Base-by-base conservation (phyloP, 2,888 invertebrate genomes). In the Stenurella melanura region DNA sequence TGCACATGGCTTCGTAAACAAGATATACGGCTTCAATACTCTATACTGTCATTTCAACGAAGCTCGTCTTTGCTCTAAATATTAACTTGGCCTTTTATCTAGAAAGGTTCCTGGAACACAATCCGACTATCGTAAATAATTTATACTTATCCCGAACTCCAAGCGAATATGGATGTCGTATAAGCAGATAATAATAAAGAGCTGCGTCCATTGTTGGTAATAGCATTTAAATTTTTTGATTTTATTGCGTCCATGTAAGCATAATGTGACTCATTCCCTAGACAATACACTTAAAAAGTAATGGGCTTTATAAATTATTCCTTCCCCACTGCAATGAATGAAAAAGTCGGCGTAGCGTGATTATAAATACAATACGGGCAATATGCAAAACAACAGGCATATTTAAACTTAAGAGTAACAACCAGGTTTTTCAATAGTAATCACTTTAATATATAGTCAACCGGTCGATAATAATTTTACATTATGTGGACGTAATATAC, bases 121-220 rank as follows among this genome's bases (percentile, higher is more conserved):
- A 42, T 42, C 42, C 42, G 11, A 15, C 12, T 15, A 42, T 5
- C n/a, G 50, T 50, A 50, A 50, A 50, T 50, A 50, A 50, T 50
- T n/a, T 15, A 15, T 50, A 50, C n/a, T 50, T 50, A 50, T 50
- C 50, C 50, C 50, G n/a, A n/a, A 1, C 15, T n/a, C n/a, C 50
- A n/a, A n/a, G 50, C 15, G 50, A 50, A 50, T 50, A 50, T 50
- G 6, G 50, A 50, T 50, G 50, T 0, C 5, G n/a, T 50, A 50
- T 50, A 50, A 50, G n/a, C n/a, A 50, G 50, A 50, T n/a, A 50
- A 50, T n/a, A 50, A 50, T 15, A 50, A 50, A 50, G 50, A 50
- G 15, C n/a, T 5, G 15, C 50, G 50, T 50, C 50, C n/a, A n/a
- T 50, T 50, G 50, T 50, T 50, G 50, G 50, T 15, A n/a, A 50